Evolutionary conservation across 1,140 invertebrate species (phyloP), one percentile per base, ranked within the genome.

Genomic region (Solen grandis): DNA sequence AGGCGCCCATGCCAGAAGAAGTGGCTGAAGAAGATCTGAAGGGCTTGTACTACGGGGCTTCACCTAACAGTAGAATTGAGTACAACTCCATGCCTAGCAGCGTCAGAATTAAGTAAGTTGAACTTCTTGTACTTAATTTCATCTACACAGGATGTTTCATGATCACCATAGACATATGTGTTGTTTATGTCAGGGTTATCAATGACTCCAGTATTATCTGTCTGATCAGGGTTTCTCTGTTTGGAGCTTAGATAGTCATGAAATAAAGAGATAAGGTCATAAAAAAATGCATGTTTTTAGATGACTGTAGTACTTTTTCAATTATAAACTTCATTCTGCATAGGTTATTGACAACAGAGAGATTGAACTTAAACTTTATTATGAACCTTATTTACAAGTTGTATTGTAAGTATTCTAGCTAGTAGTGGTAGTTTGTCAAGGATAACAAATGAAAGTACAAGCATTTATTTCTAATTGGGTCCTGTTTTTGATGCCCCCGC

Each of bases 1-100:
- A 94, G 5, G 70, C 91, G 33, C 88, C 75, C 62, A 81, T 87
- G 5, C 79, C 66, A 88, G 91, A 84, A 87, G 92, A 86, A 50
- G 78, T 82, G 13, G 87, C 84, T 36, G 86, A 85, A 38, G 85
- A 79, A 16, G 83, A 78, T 19, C 65, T 72, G 5, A 63, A 50
- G 29, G 92, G 91, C 14, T 50, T 81, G 27, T 84, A 89, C 3
- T 93, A 93, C 82, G 96, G 96, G 25, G 70, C 86, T 14, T 36
- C 74, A 29, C 75, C 86, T 2, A 73, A 90, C 76, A 95, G 94
- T 0, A 93, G 94, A 57, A 92, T 93, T 33, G 94, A 95, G 86
- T 97, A 96, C 94, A 96, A 85, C 92, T 96, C 54, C 31, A 63
- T 88, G 14, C 90, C 92, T 19, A 14, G 83, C 82, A 3, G 35